Conservation (phyloP, 2,888 invertebrate species). For the Parnassius mnemosyne region DNA sequence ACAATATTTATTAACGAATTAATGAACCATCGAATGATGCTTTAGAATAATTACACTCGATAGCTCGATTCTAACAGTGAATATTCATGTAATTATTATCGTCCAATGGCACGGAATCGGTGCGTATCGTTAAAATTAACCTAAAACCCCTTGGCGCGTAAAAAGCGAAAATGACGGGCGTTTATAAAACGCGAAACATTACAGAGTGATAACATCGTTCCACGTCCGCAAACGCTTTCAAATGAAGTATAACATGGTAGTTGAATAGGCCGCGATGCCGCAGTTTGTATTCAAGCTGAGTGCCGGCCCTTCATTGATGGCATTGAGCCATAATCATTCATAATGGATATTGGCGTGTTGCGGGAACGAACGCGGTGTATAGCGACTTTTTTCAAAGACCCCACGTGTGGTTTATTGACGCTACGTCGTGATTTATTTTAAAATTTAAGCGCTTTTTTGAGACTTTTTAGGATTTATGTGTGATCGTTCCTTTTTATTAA, state of each 20-base stretch:
- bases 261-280: conserved; percentile 49
- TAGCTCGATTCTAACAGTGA: conserved; percentile 2
- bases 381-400: conserved; percentile 27
- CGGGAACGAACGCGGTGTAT: conserved; percentile 19
- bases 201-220: conserved; percentile 52
- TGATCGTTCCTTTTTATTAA: too few species aligned
- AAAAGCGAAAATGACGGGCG: conserved; percentile 35
- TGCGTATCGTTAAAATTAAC: conserved; percentile 24
- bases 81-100: conserved; percentile 11
- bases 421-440: conserved; percentile 34
- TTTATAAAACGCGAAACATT: conserved; percentile 43
- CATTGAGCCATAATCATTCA: conserved; percentile 57
- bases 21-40: too few species aligned
- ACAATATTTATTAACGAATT: too few species aligned
- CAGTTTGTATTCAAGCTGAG: conserved; percentile 64
- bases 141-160: conserved; percentile 28
- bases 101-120: conserved; percentile 15
- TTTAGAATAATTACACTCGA: background rate
- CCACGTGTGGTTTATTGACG: conserved; percentile 38
- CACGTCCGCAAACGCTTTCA: conserved; percentile 50
- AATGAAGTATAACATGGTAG: conserved; percentile 54
- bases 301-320: conserved; percentile 48
- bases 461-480: background rate
- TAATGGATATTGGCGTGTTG: conserved; percentile 47
- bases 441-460: conserved; percentile 8